phyloP scores from a whole-genome alignment of 2,888 invertebrate genomes.

The Melieria crassipennis region DNA sequence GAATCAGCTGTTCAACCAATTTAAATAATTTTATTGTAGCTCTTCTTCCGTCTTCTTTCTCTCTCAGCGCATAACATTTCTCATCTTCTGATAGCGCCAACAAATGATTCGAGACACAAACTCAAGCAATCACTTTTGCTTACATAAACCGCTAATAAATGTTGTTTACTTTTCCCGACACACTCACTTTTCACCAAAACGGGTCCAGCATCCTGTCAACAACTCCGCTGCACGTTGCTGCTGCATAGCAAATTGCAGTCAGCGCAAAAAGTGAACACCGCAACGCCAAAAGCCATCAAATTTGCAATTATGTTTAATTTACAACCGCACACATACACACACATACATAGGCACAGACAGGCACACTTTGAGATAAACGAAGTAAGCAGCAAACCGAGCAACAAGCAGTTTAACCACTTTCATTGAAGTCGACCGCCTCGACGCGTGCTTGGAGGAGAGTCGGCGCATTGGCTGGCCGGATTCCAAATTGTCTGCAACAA shows the following conservation, averaged over 20 bases:
- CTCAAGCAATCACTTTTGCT: too few species aligned
- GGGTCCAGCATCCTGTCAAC: conserved; percentile 22
- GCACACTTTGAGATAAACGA: too few species aligned
- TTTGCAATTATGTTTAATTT: background rate
- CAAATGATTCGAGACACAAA: too few species aligned
- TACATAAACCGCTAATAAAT: too few species aligned
- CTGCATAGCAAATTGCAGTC: background rate
- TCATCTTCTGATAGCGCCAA: too few species aligned
- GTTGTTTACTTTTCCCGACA: background rate
- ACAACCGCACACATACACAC: background rate
- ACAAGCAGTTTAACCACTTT: conserved; percentile 19
- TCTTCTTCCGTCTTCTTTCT: too few species aligned
- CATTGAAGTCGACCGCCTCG: conserved; percentile 9
- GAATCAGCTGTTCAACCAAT: too few species aligned
- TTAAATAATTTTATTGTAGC: too few species aligned
- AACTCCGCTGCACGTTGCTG: background rate
- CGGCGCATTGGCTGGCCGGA: conserved; percentile 4
- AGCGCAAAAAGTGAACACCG: background rate
- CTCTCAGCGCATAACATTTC: too few species aligned
- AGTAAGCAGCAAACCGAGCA: too few species aligned
- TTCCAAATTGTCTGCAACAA: conserved; percentile 10
- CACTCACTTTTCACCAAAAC: conserved; percentile 25
- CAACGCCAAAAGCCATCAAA: background rate
- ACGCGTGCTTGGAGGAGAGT: background rate
- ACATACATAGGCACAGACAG: too few species aligned